Evolutionary conservation across 2,797 vertebrate genomes (phyloP).

Genomic region (Erethizon dorsatum): DNA sequence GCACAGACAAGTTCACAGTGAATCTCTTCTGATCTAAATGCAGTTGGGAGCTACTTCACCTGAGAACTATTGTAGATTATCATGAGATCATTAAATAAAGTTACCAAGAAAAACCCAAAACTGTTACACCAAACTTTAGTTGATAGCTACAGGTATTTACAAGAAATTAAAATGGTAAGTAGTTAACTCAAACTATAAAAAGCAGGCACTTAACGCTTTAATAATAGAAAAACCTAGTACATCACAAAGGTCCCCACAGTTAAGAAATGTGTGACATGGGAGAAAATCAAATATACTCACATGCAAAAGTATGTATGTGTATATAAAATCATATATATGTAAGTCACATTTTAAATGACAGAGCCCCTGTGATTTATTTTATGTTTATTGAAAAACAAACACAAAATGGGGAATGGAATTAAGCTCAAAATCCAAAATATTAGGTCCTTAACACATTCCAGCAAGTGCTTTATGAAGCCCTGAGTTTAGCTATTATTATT

Average conservation of each 20-base stretch:
- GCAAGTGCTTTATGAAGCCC: not conserved
- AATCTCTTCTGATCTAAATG: not conserved
- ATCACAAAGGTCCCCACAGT: not conserved
- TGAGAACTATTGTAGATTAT: not conserved
- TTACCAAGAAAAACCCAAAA: not conserved
- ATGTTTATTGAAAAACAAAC: not conserved
- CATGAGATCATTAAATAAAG: not conserved
- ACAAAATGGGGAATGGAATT: not conserved
- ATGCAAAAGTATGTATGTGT: not conserved
- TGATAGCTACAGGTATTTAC: not conserved
- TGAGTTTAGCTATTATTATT: not conserved
- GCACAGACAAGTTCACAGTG: not conserved
- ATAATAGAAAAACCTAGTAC: not conserved
- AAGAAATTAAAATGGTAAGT: not conserved
- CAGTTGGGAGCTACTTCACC: slow-evolving; percentile 4
- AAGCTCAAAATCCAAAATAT: not conserved
- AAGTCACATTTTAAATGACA: not conserved
- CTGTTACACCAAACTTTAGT: slow-evolving; percentile 6
- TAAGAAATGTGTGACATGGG: not conserved
- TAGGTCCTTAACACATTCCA: not conserved
- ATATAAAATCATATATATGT: not conserved
- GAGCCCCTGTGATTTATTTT: not conserved
- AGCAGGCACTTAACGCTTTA: not conserved
- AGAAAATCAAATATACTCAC: not conserved
- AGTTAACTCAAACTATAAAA: slow-evolving; percentile 4